A percentile compares a stretch with the other conserved stretches of the same genome.
These are phyloP conservation scores for Periparus ater DNA, from an alignment of 2,797 vertebrate genomes.

Conservation along the genomic window DNA sequence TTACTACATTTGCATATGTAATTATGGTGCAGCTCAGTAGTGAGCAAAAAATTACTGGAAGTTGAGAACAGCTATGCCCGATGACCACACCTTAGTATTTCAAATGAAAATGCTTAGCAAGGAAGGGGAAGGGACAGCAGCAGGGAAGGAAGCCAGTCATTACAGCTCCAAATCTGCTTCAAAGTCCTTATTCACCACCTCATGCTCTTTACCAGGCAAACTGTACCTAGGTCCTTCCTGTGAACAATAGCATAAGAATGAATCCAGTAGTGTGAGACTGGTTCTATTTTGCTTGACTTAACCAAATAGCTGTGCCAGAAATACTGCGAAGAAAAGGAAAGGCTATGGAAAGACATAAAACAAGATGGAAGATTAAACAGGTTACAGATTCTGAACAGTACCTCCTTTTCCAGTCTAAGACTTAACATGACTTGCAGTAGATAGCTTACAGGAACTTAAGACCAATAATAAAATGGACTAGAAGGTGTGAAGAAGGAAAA, in stretches of 20 bases:
- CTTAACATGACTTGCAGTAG: neutral
- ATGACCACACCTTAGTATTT: slow-evolving; percentile 66
- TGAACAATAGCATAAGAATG: neutral
- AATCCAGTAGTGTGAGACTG: neutral
- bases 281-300: neutral
- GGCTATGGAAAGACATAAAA: neutral
- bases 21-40: slow-evolving; percentile 25
- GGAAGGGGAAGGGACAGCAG: slow-evolving; percentile 66
- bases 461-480: neutral
- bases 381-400: neutral
- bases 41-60: slow-evolving; percentile 68
- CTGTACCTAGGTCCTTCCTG: slow-evolving; percentile 38
- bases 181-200: slow-evolving; percentile 35
- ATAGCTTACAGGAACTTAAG: neutral
- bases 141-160: slow-evolving; percentile 63
- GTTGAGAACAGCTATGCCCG: slow-evolving; percentile 47
- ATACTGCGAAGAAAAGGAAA: neutral
- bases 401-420: neutral
- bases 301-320: neutral
- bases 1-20: slow-evolving; percentile 54
- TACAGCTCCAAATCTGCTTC: slow-evolving; percentile 32
- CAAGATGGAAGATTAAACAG: neutral
- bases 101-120: slow-evolving; percentile 48
- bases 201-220: neutral
- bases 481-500: neutral